Conservation (phyloP, 2,797 vertebrate genomes). For the Fistularia commersonii region DNA sequence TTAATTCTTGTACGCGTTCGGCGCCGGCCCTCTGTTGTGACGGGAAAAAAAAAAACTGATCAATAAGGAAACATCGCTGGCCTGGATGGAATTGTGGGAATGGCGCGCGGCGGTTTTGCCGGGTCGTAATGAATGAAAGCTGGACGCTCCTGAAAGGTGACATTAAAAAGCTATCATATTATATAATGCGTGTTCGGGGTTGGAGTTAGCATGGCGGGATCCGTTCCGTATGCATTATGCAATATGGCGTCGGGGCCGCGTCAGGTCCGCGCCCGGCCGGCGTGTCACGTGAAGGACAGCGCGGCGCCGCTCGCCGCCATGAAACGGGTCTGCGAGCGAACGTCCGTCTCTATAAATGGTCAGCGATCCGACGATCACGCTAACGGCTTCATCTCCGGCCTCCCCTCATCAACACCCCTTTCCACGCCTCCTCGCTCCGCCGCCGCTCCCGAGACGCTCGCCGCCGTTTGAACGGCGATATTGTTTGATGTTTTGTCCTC, state of each 20-base stretch:
- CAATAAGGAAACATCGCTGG: too few species aligned
- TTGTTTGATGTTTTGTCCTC: slow-evolving; percentile 53
- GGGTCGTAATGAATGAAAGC: slow-evolving; percentile 5
- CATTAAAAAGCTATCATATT: slow-evolving; percentile 9
- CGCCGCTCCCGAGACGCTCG: slow-evolving; percentile 22
- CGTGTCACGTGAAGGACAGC: slow-evolving; percentile 1
- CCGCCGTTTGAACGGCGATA: slow-evolving; percentile 19
- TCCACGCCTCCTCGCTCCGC: slow-evolving; percentile 12
- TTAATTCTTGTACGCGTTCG: too few species aligned
- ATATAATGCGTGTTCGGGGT: too few species aligned
- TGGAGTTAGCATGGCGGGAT: too few species aligned
- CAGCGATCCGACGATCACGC: slow-evolving; percentile 43
- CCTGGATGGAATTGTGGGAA: too few species aligned
- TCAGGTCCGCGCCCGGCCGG: slow-evolving; percentile 8
- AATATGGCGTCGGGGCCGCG: slow-evolving; percentile 1
- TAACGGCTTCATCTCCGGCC: slow-evolving; percentile 39
- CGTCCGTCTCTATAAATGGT: slow-evolving; percentile 34
- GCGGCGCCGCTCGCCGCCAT: too few species aligned
- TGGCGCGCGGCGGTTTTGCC: too few species aligned
- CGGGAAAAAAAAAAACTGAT: too few species aligned
- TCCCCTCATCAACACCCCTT: slow-evolving; percentile 35
- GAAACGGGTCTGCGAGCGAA: slow-evolving; percentile 32
- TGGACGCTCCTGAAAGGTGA: too few species aligned
- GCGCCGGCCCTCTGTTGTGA: too few species aligned
- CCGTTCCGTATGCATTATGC: too few species aligned